phyloP scores from a whole-genome alignment of 2,113 vertebrate species.

The Dendrocopos noguchii region DNA sequence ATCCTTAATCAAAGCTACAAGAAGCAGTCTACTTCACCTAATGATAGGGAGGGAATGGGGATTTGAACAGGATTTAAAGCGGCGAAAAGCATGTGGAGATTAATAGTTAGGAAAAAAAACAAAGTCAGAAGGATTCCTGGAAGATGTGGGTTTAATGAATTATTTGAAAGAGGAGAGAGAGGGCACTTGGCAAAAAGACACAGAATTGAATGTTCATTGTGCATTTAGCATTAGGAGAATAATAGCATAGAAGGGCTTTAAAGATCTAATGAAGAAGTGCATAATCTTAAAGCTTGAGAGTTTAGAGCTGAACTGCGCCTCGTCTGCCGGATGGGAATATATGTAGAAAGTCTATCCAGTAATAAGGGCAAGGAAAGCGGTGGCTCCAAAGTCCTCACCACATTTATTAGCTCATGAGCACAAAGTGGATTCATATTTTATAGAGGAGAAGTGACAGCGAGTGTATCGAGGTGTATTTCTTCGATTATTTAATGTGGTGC shows the following conservation, averaged over 20 bases:
- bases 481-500: neutral
- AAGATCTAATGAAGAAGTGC: neutral
- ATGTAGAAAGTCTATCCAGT: neutral
- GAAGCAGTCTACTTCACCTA: neutral
- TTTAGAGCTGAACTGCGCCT: neutral
- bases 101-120: slow-evolving; percentile 11
- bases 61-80: neutral
- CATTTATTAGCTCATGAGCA: neutral
- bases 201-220: neutral
- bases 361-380: neutral
- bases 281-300: neutral
- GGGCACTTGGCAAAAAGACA: neutral
- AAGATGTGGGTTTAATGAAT: slow-evolving; percentile 28
- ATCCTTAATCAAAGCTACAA: slow-evolving; percentile 10
- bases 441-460: neutral
- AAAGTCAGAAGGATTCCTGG: slow-evolving; percentile 38
- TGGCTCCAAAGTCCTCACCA: neutral
- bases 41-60: neutral
- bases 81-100: neutral
- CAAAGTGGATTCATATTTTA: neutral
- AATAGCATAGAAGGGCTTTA: neutral
- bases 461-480: neutral
- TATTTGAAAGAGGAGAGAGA: slow-evolving; percentile 17
- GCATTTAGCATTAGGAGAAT: neutral
- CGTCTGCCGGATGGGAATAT: neutral